Evolutionary conservation across 2,888 invertebrate species (phyloP).

Genomic region (Andrena haemorrhoa): DNA sequence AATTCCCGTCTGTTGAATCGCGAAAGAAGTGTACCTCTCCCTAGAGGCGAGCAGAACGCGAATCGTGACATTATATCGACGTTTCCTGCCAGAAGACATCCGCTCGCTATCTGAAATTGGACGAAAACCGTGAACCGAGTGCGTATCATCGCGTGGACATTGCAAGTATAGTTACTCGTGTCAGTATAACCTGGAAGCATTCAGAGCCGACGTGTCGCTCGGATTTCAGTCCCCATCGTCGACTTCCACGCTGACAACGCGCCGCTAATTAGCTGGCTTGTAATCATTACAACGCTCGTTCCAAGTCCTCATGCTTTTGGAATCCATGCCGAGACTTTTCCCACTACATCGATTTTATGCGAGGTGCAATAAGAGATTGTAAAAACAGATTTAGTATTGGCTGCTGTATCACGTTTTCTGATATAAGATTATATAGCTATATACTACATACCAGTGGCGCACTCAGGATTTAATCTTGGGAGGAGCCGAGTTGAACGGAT

Average conservation of each 20-base stretch:
- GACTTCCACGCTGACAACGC: slow-evolving; percentile 46
- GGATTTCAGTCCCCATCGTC: slow-evolving; percentile 46
- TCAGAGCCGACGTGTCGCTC: slow-evolving; percentile 34
- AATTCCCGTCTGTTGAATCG: slow-evolving; percentile 3
- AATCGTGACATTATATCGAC: slow-evolving; percentile 33
- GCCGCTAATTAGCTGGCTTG: slow-evolving; percentile 58
- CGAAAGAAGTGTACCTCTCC: background rate
- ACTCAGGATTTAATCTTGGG: no score
- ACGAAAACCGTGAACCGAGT: slow-evolving; percentile 30
- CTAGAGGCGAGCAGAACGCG: background rate
- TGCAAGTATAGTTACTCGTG: slow-evolving; percentile 41
- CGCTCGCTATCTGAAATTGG: slow-evolving; percentile 19
- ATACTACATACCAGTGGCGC: no score
- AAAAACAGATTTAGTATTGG: no score
- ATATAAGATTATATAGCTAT: no score
- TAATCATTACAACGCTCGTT: slow-evolving; percentile 51
- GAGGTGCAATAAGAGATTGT: no score
- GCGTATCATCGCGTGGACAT: slow-evolving; percentile 32
- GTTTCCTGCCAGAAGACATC: slow-evolving; percentile 25
- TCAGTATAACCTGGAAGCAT: slow-evolving; percentile 41
- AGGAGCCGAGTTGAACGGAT: no score
- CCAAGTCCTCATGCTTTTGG: slow-evolving; percentile 19
- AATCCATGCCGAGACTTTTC: background rate
- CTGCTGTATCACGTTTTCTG: no score
- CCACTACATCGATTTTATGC: background rate